Conservation (phyloP, 2,888 invertebrate genomes). For the Andrena camellia region DNA sequence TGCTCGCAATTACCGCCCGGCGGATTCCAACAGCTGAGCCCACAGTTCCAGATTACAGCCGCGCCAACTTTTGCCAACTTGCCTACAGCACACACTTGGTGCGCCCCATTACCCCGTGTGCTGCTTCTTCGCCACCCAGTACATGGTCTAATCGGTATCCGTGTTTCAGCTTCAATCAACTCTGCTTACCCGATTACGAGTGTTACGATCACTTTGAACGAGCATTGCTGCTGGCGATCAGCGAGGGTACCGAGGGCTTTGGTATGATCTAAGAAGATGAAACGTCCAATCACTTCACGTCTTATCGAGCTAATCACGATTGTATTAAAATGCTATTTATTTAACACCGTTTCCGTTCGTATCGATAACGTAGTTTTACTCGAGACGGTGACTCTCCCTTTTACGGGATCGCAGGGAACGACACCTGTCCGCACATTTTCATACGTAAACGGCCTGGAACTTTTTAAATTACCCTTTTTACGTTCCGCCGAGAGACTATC, state of each 20-base stretch:
- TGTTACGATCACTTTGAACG: constrained; percentile 97
- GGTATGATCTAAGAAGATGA: constrained; percentile 88
- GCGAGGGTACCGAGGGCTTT: constrained; percentile 98
- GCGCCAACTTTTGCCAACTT: constrained; percentile 95
- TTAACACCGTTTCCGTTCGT: constrained; percentile 35
- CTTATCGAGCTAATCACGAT: constrained; percentile 22
- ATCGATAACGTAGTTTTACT: constrained; percentile 7
- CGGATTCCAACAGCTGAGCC: constrained; percentile 95
- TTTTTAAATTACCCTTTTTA: constrained; percentile 46
- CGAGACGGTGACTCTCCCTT: constrained; percentile 1
- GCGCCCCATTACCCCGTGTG: constrained; percentile 64
- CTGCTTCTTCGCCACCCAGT: background rate
- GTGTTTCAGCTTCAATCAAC: constrained; percentile 94
- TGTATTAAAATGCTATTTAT: constrained; percentile 40
- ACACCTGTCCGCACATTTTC: constrained; percentile 58
- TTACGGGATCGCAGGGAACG: constrained; percentile 9
- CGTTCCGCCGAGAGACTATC: constrained; percentile 58
- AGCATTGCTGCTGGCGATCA: constrained; percentile 95
- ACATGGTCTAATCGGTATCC: constrained; percentile 17
- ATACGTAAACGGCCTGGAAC: constrained; percentile 42
- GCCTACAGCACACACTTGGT: constrained; percentile 98
- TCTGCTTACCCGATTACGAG: constrained; percentile 97
- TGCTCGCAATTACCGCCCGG: constrained; percentile 96
- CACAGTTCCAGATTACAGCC: constrained; percentile 96
- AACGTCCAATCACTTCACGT: constrained; percentile 45